Evolutionary conservation across 2,113 vertebrate genomes (phyloP).

Genomic region (Cisticola juncidis): DNA sequence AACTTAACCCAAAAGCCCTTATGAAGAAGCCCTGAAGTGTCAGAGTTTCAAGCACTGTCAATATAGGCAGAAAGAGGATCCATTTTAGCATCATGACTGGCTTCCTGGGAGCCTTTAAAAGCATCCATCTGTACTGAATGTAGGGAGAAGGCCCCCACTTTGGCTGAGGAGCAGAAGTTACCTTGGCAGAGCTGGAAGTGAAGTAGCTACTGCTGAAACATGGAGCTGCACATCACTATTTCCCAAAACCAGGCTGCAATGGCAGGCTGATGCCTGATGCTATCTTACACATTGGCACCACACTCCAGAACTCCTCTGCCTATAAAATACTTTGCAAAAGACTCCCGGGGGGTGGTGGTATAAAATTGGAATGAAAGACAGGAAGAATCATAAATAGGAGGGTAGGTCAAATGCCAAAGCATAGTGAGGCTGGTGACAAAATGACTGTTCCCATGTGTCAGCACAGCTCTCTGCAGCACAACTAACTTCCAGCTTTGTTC

Average conservation of each 20-base stretch:
- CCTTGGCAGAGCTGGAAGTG: background rate
- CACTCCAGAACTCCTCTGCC: background rate
- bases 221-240: background rate
- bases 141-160: accelerated
- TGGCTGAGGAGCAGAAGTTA: background rate
- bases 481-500: constrained; percentile 23
- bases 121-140: background rate
- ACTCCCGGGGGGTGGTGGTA: background rate
- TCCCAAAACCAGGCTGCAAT: background rate
- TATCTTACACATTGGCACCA: background rate
- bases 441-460: constrained; percentile 16
- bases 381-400: constrained; percentile 9
- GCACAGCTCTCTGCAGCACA: background rate
- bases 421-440: background rate
- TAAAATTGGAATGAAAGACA: background rate
- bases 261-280: background rate
- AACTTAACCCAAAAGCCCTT: background rate
- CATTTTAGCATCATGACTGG: background rate
- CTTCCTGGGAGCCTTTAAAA: background rate
- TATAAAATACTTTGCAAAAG: background rate
- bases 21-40: background rate
- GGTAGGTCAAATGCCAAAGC: background rate
- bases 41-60: background rate
- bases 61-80: background rate
- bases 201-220: background rate